phyloP scores from a whole-genome alignment of 2,888 invertebrate species.

The Apantesis nais region DNA sequence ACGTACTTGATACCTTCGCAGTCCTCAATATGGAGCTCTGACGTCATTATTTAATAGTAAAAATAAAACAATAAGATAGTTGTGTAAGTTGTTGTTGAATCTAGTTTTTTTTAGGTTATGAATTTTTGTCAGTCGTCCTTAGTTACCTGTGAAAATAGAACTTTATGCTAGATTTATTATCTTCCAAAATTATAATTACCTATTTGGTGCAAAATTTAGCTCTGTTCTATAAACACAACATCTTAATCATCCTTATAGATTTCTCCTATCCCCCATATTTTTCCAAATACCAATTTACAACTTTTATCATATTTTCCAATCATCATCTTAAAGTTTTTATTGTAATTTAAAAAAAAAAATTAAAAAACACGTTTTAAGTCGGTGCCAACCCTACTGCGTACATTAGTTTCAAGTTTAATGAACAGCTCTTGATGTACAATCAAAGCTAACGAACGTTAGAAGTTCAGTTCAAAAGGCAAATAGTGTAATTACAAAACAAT shows the following conservation, averaged over 20 bases:
- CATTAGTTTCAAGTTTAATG: conserved; percentile 27
- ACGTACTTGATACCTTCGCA: too few species aligned
- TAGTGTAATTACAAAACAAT: conserved; percentile 18
- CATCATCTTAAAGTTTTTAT: too few species aligned
- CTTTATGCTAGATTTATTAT: too few species aligned
- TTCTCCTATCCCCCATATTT: neutral
- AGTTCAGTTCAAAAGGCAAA: conserved; percentile 10
- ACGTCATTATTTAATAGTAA: neutral
- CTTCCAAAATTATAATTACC: too few species aligned
- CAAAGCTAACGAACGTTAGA: conserved; percentile 20
- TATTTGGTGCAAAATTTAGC: too few species aligned
- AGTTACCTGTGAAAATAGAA: too few species aligned
- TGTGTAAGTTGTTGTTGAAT: too few species aligned
- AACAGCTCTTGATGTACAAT: conserved; percentile 27
- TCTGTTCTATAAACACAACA: too few species aligned
- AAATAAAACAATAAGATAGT: neutral
- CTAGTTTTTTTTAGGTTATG: neutral
- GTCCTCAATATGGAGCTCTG: too few species aligned
- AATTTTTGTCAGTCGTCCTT: too few species aligned
- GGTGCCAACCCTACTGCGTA: conserved; percentile 17
- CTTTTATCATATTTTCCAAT: neutral
- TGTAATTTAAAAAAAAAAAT: neutral
- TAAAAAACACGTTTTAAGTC: neutral
- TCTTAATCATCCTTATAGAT: too few species aligned
- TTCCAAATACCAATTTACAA: neutral